Base-by-base conservation (phyloP, 1,140 invertebrate genomes). In the Helicoverpa zea region DNA sequence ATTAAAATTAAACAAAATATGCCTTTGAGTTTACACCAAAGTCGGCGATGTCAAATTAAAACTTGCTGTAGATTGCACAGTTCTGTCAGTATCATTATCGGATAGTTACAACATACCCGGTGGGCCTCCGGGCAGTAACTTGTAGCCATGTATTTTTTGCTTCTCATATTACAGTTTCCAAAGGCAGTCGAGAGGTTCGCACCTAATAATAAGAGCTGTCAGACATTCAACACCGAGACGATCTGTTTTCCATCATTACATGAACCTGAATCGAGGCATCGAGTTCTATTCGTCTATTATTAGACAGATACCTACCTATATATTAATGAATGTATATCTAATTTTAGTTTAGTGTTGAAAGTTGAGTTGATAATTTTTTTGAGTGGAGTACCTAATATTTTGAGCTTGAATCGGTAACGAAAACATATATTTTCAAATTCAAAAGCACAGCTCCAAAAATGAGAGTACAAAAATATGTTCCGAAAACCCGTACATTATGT, bases 241-340 rank as follows among this genome's bases (percentile, higher is more conserved):
- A 80, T 88, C 88, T 91, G 91, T 81, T 89, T 86, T 87, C 81
- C 80, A 90, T 92, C 87, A 82, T 83, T 80, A 82, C 35, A 47
- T 68, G 64, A 66, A 66, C 63, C 78, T 30, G 68, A 84, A 80
- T n/a, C 74, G 81, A 76, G 74, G 84, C 85, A 87, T 91, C 81
- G 86, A 90, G 91, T 91, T 93, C 89, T 86, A 90, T 86, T 51
- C 83, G 56, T 80, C 63, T 91, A 93, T 92, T 93, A 90, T 88
- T 91, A 92, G 90, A 76, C 51, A 23, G 9, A 11, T 18, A 56
- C 51, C 1, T 14, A 58, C 7, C 1, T 5, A 7, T 43, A 9
- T 43, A 7, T 23, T 43, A 43, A 43, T 43, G 9, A 43, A 43
- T 43, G 5, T n/a, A n/a, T n/a, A n/a, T n/a, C n/a, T n/a, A n/a